Conservation (phyloP, 2,113 vertebrate species). For the Chaetura pelagica region DNA sequence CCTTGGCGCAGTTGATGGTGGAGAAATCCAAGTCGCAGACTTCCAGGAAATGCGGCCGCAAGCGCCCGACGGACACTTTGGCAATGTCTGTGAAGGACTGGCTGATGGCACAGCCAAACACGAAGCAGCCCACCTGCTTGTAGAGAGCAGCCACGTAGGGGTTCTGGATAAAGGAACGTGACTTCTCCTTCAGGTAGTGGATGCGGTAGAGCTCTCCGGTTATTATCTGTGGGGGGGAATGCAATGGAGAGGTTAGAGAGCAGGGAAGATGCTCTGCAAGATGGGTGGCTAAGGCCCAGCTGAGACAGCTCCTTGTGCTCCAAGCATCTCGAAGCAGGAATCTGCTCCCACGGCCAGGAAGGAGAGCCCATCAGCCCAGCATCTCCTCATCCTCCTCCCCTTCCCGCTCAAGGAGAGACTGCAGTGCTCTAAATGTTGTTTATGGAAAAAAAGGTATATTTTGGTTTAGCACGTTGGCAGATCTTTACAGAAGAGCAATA, state of each 20-base stretch:
- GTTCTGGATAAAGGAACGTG: constrained; percentile 90
- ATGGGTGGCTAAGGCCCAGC: neutral
- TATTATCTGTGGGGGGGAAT: constrained; percentile 82
- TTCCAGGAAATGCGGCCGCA: constrained; percentile 93
- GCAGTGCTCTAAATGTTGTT: fast-evolving
- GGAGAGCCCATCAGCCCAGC: neutral
- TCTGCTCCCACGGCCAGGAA: neutral
- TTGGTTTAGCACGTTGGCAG: fast-evolving
- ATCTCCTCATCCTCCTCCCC: neutral
- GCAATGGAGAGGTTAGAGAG: neutral
- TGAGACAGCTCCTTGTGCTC: neutral
- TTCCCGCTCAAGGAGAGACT: neutral
- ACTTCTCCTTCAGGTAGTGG: constrained; percentile 90
- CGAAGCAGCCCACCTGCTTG: constrained; percentile 95
- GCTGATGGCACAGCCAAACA: constrained; percentile 95
- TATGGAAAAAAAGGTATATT: neutral
- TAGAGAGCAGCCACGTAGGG: constrained; percentile 94
- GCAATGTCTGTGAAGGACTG: constrained; percentile 99
- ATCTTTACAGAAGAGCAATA: neutral
- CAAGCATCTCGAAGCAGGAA: neutral
- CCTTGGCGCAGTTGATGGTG: constrained; percentile 87
- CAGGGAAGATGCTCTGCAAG: neutral
- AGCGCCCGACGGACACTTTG: constrained; percentile 96
- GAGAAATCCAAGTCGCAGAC: constrained; percentile 88
- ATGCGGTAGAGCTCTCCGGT: constrained; percentile 95